Evolutionary conservation across 1,140 invertebrate species (phyloP), one percentile per base, ranked within the genome.

Genomic region (Caerostris extrusa): DNA sequence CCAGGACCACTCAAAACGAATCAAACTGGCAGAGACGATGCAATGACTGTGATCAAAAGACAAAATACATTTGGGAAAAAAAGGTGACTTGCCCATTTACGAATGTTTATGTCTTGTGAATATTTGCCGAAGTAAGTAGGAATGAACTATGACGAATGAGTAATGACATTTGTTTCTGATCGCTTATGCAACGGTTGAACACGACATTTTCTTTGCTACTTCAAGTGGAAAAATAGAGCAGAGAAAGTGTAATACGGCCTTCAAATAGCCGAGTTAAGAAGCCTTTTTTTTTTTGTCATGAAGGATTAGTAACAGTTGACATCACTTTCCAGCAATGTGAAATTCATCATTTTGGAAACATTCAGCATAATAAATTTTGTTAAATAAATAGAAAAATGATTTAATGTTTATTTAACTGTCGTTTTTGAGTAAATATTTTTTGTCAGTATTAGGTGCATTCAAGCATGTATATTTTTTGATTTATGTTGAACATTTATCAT

Each of bases 281-380:
- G 10, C 2, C 10, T 12, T 77, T 77, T 50, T n/a, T 7, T 77
- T 50, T 77, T 12, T 34, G 12, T 34, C 3, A 3, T 5, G 3
- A 53, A 50, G 50, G 71, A 77, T 77, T 77, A 77, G 71, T 77
- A 53, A 77, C 71, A 77, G 71, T 5, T 77, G 71, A 53, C 8
- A 50, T 50, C 71, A 50, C 34, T 5, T 14, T 34, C 8, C 3
- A 50, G 5, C 8, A 50, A 10, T 14, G 61, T 3, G 67, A 34
- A 34, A 34, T 77, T 77, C 69, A 34, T 77, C 69, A 77, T 10
- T 3, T 50, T 77, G 3, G 7, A 50, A 10, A 77, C 12, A 77
- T 77, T 8, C 10, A 8, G n/a, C n/a, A 34, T 34, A 34, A 34
- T 34, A 34, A 34, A 34, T 34, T 34, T 34, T 34, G 34, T 34